Conservation (phyloP, 2,113 vertebrate species). For the Boulengerochromis microlepis region DNA sequence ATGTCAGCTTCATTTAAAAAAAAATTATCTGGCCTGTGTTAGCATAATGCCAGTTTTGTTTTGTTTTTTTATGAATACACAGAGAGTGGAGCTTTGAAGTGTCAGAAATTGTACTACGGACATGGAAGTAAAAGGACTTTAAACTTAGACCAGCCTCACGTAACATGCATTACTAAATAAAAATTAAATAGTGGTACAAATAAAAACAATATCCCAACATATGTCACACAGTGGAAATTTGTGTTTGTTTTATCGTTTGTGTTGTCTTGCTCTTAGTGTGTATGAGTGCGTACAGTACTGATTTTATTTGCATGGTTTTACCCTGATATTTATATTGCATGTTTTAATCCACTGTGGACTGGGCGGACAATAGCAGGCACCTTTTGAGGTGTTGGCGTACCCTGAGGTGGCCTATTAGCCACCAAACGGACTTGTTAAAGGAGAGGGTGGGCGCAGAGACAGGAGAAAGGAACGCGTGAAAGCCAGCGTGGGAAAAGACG, state of each 20-base stretch:
- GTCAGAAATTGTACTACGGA: background rate
- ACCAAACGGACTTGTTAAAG: background rate
- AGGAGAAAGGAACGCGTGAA: background rate
- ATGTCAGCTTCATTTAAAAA: background rate
- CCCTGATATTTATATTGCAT: background rate
- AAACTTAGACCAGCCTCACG: background rate
- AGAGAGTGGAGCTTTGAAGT: background rate
- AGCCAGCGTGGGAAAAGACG: background rate
- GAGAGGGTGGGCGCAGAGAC: background rate
- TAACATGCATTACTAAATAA: background rate
- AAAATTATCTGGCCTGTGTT: fast-evolving
- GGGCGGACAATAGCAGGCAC: background rate
- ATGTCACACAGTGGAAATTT: background rate
- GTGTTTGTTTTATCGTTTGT: background rate
- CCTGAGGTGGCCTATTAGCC: background rate
- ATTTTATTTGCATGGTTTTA: background rate
- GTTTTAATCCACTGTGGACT: background rate
- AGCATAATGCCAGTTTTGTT: background rate
- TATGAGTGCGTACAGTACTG: background rate
- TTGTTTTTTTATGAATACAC: background rate
- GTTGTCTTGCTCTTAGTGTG: background rate
- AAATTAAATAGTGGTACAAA: background rate
- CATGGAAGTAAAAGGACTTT: background rate
- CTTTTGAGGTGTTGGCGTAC: background rate
- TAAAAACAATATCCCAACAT: background rate